Percentiles rank a stretch among this genome's conserved stretches.
These are phyloP conservation scores for Cecidostiba fungosa DNA, from an alignment of 2,888 invertebrate genomes.

Conservation along the genomic window DNA sequence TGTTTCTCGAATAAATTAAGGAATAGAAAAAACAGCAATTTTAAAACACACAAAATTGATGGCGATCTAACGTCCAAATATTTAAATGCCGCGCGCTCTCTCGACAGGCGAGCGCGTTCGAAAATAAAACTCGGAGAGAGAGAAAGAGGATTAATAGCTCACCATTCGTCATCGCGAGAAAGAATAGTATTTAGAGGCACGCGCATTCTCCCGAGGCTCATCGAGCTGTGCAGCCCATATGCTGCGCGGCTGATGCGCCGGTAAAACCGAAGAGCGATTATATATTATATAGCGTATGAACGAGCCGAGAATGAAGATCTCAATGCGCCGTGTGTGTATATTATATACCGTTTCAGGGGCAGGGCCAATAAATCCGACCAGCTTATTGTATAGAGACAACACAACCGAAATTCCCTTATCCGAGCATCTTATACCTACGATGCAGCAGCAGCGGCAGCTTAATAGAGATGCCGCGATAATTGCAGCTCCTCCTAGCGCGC, in stretches of 20 bases:
- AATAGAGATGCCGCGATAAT: conserved; percentile 71
- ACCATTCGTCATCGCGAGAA: conserved; percentile 38
- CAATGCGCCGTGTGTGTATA: background rate
- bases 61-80: conserved; percentile 42
- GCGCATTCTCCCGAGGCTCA: background rate
- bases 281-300: background rate
- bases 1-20: conserved; percentile 8
- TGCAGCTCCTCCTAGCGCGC: background rate
- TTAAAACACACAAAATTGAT: conserved; percentile 16
- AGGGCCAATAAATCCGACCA: conserved; percentile 43
- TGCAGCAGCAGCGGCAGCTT: conserved; percentile 61
- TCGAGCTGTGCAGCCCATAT: background rate
- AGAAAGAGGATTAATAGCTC: conserved; percentile 39
- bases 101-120: background rate
- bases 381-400: background rate
- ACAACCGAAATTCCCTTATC: conserved; percentile 65
- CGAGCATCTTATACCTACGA: conserved; percentile 64
- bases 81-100: conserved; percentile 23
- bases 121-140: conserved; percentile 30
- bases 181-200: conserved; percentile 32
- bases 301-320: conserved; percentile 37
- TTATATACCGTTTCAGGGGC: background rate
- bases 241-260: background rate
- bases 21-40: background rate
- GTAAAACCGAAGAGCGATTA: conserved; percentile 18